A percentile compares a stretch with the other conserved stretches of the same genome.
phyloP scores from a whole-genome alignment of 2,113 vertebrate species.

The Cyrtonyx montezumae region DNA sequence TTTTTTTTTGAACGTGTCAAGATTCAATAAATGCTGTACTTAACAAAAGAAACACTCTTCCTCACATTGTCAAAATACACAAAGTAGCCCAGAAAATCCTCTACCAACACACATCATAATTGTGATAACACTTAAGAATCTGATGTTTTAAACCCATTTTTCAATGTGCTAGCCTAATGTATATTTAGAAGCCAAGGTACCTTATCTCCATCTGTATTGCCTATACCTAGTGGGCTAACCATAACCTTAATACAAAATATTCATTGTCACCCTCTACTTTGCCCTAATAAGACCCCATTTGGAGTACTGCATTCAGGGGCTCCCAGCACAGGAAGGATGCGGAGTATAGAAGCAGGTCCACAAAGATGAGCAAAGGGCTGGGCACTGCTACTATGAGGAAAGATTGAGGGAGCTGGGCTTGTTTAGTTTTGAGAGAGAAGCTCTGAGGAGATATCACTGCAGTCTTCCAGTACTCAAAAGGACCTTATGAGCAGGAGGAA shows the following conservation, averaged over 20 bases:
- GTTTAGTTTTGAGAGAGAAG: too few relatives aligned
- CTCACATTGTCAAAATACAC: slow-evolving; percentile 19
- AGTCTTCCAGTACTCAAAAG: too few relatives aligned
- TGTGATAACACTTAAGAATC: neutral
- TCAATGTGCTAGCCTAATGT: neutral
- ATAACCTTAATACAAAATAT: neutral
- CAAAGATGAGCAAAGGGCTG: too few relatives aligned
- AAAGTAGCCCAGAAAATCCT: neutral
- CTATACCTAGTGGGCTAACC: neutral
- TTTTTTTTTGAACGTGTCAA: neutral
- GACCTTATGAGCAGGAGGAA: too few relatives aligned
- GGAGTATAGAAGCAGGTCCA: too few relatives aligned
- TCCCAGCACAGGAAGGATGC: too few relatives aligned
- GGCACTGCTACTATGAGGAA: too few relatives aligned
- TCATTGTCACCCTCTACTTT: too few relatives aligned
- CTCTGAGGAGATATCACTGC: too few relatives aligned
- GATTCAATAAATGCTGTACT: neutral
- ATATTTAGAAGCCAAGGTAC: neutral
- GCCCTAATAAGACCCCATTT: too few relatives aligned
- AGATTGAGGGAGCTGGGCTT: too few relatives aligned
- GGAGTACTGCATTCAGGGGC: too few relatives aligned
- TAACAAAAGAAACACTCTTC: neutral
- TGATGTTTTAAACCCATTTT: neutral
- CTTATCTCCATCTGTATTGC: neutral
- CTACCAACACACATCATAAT: neutral